Conservation (phyloP, 2,113 vertebrate species). For the Toxostoma redivivum region DNA sequence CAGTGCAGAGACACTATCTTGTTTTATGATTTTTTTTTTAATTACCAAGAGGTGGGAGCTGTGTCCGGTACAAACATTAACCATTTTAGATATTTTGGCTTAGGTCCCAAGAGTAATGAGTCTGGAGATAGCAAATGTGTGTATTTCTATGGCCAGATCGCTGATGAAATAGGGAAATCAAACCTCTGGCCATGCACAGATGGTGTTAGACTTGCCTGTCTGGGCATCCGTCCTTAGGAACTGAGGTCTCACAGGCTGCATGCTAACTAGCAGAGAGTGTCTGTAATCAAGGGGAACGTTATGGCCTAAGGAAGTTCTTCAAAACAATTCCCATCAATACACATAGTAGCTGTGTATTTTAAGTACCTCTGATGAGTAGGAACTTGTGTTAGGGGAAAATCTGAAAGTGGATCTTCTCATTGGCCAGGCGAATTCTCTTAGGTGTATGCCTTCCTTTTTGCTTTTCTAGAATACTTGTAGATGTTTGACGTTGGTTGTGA, state of each 20-base stretch:
- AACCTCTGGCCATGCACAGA: background rate
- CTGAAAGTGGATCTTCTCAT: background rate
- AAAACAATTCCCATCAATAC: background rate
- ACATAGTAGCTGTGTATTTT: background rate
- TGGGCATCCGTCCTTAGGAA: background rate
- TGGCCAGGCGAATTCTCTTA: background rate
- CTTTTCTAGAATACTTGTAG: background rate
- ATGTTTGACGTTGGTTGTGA: background rate
- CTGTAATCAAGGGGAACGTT: background rate
- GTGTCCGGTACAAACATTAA: background rate
- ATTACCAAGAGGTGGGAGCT: background rate
- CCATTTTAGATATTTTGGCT: background rate
- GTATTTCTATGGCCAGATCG: background rate
- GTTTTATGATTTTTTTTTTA: background rate
- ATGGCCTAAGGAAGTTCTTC: background rate
- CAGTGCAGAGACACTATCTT: background rate
- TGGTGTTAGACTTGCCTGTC: background rate
- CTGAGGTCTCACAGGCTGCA: background rate
- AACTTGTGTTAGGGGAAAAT: background rate
- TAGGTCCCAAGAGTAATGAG: background rate
- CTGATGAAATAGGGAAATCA: background rate
- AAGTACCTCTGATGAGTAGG: background rate
- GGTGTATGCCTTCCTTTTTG: background rate
- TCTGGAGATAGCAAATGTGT: background rate
- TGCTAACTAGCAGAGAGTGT: background rate